A percentile compares a stretch with the other conserved stretches of the same genome.
Evolutionary conservation across 2,888 invertebrate species (phyloP).

Genomic region (Rhamphomyia laevipes): DNA sequence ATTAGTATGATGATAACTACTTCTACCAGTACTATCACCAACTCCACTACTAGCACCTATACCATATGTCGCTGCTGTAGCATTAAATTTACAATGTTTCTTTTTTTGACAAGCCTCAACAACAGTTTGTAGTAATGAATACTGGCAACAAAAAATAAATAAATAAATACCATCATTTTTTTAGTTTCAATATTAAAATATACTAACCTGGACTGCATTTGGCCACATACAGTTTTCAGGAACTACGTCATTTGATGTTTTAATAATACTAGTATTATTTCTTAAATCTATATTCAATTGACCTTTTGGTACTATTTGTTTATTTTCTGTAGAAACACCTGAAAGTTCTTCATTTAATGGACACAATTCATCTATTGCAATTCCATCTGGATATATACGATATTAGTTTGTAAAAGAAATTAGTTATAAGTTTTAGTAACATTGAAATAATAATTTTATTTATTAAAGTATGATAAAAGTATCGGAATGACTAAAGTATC

Average conservation of each 20-base stretch:
- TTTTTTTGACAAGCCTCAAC: constrained; percentile 91
- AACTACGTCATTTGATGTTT: neutral
- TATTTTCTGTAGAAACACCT: constrained; percentile 10
- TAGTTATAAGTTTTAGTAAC: neutral
- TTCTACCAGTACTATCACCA: constrained; percentile 30
- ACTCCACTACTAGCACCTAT: constrained; percentile 43
- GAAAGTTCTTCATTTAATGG: constrained; percentile 18
- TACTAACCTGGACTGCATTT: constrained; percentile 60
- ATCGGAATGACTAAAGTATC: no score
- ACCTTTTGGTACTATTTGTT: no score
- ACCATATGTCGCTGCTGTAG: constrained; percentile 75
- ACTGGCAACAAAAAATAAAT: constrained; percentile 40
- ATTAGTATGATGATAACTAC: constrained; percentile 28
- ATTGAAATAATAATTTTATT: no score
- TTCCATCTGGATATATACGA: constrained; percentile 25
- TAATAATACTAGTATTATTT: neutral
- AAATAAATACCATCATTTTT: constrained; percentile 1
- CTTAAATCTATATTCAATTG: neutral
- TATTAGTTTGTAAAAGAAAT: neutral
- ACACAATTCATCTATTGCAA: constrained; percentile 33
- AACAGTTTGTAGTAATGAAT: constrained; percentile 87
- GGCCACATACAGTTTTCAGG: constrained; percentile 55
- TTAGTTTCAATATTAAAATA: neutral
- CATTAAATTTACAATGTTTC: constrained; percentile 80
- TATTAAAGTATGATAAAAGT: no score